These are phyloP conservation scores for Callithrix jacchus DNA, from an alignment of 2,113 vertebrate genomes.

Conservation along the genomic window DNA sequence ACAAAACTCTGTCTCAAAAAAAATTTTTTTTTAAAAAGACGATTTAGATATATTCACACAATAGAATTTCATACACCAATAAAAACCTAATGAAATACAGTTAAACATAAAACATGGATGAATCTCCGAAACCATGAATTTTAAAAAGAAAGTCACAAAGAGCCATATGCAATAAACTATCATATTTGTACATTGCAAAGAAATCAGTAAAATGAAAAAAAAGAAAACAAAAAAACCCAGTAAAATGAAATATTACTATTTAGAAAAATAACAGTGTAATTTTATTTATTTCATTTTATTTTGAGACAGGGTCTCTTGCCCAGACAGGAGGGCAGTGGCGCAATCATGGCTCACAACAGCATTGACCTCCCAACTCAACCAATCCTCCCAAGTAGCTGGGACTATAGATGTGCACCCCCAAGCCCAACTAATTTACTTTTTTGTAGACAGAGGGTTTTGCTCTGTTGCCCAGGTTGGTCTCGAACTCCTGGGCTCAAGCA, in stretches of 20 bases:
- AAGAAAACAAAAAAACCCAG: neutral
- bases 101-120: neutral
- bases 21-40: neutral
- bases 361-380: too few relatives aligned
- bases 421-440: too few relatives aligned
- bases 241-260: neutral
- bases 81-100: conserved; percentile 11
- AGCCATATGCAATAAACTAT: conserved; percentile 5
- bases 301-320: too few relatives aligned
- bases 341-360: too few relatives aligned
- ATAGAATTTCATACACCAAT: conserved; percentile 6
- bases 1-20: neutral
- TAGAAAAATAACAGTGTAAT: neutral
- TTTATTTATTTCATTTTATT: neutral
- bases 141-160: neutral
- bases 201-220: neutral
- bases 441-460: too few relatives aligned
- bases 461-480: too few relatives aligned
- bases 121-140: neutral
- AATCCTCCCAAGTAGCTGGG: too few relatives aligned
- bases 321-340: too few relatives aligned
- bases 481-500: too few relatives aligned
- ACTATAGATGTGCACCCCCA: too few relatives aligned
- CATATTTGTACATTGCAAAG: neutral
- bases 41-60: neutral